A percentile compares a stretch with the other conserved stretches of the same genome.
Evolutionary conservation across 1,140 invertebrate species (phyloP).

Genomic region (Listronotus bonariensis): DNA sequence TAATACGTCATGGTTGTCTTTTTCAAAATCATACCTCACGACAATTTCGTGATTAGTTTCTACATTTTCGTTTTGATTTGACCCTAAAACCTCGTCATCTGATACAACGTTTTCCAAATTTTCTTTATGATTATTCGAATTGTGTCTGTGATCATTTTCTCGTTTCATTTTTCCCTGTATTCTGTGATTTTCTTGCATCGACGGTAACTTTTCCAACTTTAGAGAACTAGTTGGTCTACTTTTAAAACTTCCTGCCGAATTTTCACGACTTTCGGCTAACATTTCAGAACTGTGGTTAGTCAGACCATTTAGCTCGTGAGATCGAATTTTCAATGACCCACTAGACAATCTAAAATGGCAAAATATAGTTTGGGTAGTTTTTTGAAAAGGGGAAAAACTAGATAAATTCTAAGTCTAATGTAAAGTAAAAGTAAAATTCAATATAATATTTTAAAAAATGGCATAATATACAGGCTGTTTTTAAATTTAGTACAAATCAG

Average conservation of each 20-base stretch:
- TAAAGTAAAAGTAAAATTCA: no score
- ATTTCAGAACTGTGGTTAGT: not conserved
- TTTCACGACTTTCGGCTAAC: slow-evolving; percentile 7
- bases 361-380: no score
- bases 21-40: slow-evolving; percentile 2
- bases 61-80: not conserved
- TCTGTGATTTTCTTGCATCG: slow-evolving; percentile 16
- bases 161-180: slow-evolving; percentile 12
- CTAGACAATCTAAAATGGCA: slow-evolving; percentile 7
- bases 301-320: slow-evolving; percentile 1
- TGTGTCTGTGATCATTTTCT: not conserved
- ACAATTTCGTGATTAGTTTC: not conserved
- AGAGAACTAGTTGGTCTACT: slow-evolving; percentile 26
- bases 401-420: no score
- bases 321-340: not conserved
- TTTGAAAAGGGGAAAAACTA: no score
- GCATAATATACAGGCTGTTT: no score
- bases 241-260: slow-evolving; percentile 12
- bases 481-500: no score
- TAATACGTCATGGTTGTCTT: not conserved
- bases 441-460: no score
- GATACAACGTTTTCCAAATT: not conserved
- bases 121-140: not conserved
- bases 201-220: slow-evolving; percentile 31
- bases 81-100: not conserved